Base-by-base conservation (phyloP, 2,888 invertebrate genomes). In the Altica lythri region DNA sequence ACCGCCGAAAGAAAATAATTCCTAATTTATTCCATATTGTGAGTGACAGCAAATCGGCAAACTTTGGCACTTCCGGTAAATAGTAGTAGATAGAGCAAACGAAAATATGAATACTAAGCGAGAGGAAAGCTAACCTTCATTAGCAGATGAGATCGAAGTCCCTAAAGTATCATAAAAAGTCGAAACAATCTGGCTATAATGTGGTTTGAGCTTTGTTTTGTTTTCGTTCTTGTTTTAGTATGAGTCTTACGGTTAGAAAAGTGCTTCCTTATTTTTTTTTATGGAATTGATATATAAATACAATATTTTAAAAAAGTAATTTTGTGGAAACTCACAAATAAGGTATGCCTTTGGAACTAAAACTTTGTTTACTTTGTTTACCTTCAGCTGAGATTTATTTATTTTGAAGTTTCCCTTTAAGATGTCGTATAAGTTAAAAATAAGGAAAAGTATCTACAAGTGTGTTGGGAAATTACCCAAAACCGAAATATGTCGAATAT, bases 151-250 rank as follows among this genome's bases (percentile, higher is more conserved):
- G 29, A 48, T 48, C 48, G 30, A 48, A 48, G n/a, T 29, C 40
- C 38, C 40, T 12, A 30, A 19, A 40, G 48, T 40, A 40, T 30
- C 48, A 48, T 48, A 40, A 48, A 48, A 48, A 40, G 47, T 29
- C 48, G 40, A 38, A 48, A 48, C 40, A 48, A 48, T 48, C 48
- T 48, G 29, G 40, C 10, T 10, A 4, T 48, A 48, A 48, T 48
- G 48, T 30, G 38, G 38, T 40, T 38, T 38, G 14, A 17, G 38
- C 14, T 38, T 17, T 38, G 8, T 38, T 47, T 48, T 48, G n/a
- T n/a, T n/a, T n/a, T n/a, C n/a, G n/a, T n/a, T 38, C 4, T 44
- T 27, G n/a, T 30, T 48, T 29, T 34, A 34, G 9, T 12, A 18
- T 4, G 17, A 37, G 16, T 37, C 48, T 17, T 30, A 40, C 19